Evolutionary conservation across 2,888 invertebrate genomes (phyloP).

Genomic region (Drosophila hamatofila): DNA sequence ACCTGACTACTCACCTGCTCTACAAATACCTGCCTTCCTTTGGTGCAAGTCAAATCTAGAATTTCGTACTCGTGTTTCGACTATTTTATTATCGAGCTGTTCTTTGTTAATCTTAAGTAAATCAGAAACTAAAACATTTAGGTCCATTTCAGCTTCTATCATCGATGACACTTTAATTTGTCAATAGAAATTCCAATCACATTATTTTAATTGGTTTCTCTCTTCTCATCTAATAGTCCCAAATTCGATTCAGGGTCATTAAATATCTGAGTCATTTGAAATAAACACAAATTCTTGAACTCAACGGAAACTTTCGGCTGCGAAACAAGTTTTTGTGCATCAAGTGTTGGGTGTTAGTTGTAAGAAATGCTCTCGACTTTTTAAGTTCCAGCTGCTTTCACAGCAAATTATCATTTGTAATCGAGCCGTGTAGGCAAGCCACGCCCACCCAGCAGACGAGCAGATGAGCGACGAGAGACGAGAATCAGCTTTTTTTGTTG

Average conservation of each 20-base stretch:
- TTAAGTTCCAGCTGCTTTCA: slow-evolving; percentile 19
- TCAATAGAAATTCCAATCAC: not conserved
- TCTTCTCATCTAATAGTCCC: not conserved
- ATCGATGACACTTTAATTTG: not conserved
- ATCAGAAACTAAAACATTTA: not conserved
- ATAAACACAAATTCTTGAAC: slow-evolving; percentile 42
- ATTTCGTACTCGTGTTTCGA: no score
- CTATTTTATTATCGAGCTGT: not conserved
- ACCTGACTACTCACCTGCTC: no score
- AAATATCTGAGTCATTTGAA: slow-evolving; percentile 5
- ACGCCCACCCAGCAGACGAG: slow-evolving; percentile 1
- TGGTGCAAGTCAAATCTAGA: no score
- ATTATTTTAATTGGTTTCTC: not conserved
- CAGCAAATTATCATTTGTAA: slow-evolving; percentile 54
- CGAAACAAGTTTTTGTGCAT: slow-evolving; percentile 40
- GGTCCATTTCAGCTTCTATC: not conserved
- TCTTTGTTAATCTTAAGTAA: not conserved
- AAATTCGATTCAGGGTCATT: not conserved
- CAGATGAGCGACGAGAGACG: not conserved
- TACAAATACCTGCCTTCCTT: no score
- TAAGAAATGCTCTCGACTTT: not conserved
- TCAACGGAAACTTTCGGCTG: slow-evolving; percentile 15
- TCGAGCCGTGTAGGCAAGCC: not conserved
- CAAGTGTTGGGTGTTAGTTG: not conserved
- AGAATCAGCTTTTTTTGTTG: slow-evolving; percentile 36